Percentiles rank a stretch among this genome's conserved stretches.
Evolutionary conservation across 2,113 vertebrate genomes (phyloP).

Genomic region (Gymnogyps californianus): DNA sequence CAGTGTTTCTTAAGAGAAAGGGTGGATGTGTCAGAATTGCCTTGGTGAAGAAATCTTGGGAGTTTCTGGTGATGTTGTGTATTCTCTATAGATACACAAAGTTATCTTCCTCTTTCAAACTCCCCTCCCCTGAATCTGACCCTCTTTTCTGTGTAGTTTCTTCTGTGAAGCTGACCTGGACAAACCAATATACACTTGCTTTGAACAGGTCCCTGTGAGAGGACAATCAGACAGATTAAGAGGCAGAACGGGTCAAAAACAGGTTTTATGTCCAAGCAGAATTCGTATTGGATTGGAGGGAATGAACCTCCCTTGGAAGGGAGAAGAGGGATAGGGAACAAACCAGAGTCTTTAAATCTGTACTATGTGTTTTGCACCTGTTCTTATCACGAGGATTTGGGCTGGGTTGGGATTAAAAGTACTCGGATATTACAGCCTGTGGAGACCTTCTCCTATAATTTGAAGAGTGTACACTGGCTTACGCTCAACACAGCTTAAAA

Average conservation of each 20-base stretch:
- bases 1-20: background rate
- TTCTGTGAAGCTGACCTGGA: background rate
- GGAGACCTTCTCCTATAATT: background rate
- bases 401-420: background rate
- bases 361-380: background rate
- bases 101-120: background rate
- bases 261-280: background rate
- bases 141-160: background rate
- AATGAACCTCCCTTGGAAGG: background rate
- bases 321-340: background rate
- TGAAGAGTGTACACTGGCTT: background rate
- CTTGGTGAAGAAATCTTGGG: background rate
- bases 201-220: background rate
- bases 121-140: background rate
- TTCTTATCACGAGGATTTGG: background rate
- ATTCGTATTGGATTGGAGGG: rapidly evolving
- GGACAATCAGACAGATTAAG: background rate
- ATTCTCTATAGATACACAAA: background rate
- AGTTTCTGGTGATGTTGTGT: background rate
- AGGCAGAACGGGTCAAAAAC: background rate
- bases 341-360: background rate
- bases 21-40: rapidly evolving
- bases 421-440: background rate
- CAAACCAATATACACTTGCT: background rate
- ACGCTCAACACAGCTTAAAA: background rate